These are phyloP conservation scores for Dendrolimus pini DNA, from an alignment of 2,888 invertebrate genomes.

Conservation along the genomic window DNA sequence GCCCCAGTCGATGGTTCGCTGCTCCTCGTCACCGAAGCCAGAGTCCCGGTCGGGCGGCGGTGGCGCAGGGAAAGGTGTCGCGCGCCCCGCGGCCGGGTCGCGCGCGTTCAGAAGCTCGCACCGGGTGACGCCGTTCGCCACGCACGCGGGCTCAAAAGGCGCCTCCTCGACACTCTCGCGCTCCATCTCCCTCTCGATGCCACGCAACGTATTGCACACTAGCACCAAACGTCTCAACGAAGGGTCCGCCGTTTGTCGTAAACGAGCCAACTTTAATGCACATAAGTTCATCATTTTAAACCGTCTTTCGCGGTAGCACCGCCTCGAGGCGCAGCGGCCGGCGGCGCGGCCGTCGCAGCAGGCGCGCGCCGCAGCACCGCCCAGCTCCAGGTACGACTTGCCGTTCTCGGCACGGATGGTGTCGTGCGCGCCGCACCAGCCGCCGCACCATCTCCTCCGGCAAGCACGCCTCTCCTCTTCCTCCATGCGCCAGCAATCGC, in stretches of 20 bases:
- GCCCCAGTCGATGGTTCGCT: slow-evolving; percentile 93
- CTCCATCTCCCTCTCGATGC: slow-evolving; percentile 93
- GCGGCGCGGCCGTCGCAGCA: slow-evolving; percentile 85
- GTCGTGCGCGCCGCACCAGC: slow-evolving; percentile 79
- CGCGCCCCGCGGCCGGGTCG: slow-evolving; percentile 75
- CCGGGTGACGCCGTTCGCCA: slow-evolving; percentile 71
- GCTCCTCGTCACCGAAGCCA: slow-evolving; percentile 86
- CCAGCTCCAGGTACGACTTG: slow-evolving; percentile 91
- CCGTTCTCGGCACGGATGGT: slow-evolving; percentile 94
- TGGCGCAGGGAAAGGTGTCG: slow-evolving; percentile 81
- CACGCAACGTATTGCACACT: slow-evolving; percentile 93
- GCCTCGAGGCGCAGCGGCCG: slow-evolving; percentile 86
- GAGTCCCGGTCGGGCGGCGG: slow-evolving; percentile 81
- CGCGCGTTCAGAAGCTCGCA: slow-evolving; percentile 74
- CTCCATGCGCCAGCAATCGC: slow-evolving; percentile 76
- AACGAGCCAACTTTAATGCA: slow-evolving; percentile 92
- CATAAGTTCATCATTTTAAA: slow-evolving; percentile 94
- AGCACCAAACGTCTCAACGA: slow-evolving; percentile 93
- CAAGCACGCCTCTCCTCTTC: slow-evolving; percentile 71
- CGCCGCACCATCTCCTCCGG: slow-evolving; percentile 75
- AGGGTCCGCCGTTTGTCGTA: slow-evolving; percentile 92
- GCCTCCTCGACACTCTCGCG: slow-evolving; percentile 77
- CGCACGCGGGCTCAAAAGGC: slow-evolving; percentile 54
- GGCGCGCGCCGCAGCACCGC: slow-evolving; percentile 85
- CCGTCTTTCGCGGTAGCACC: slow-evolving; percentile 90